These are phyloP conservation scores for Oncorhynchus kisutch DNA, from an alignment of 2,113 vertebrate species.

Conservation along the genomic window DNA sequence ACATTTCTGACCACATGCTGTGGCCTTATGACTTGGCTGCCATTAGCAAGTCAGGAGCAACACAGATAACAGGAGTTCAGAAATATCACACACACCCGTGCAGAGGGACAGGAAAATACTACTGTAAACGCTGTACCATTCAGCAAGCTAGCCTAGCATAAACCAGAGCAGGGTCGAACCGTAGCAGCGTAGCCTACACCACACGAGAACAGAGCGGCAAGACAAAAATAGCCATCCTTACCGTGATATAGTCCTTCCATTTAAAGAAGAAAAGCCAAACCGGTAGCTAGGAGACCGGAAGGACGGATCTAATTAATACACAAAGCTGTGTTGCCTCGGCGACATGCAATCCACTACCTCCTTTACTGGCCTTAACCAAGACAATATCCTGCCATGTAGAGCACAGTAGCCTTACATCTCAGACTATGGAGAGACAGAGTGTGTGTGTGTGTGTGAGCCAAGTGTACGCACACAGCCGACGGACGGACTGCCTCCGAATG, in stretches of 20 bases:
- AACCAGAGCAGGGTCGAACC: background rate
- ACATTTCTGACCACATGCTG: no score
- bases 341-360: background rate
- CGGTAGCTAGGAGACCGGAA: conserved; percentile 11
- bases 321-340: conserved; percentile 3
- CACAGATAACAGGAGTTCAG: no score
- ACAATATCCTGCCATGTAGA: background rate
- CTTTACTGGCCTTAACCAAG: background rate
- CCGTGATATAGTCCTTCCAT: conserved; percentile 70
- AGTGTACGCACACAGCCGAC: background rate
- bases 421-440: background rate
- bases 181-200: background rate
- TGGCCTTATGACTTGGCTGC: no score
- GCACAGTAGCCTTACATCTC: conserved; percentile 32
- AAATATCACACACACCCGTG: background rate
- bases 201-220: background rate
- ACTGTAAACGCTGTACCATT: background rate
- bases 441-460: no score
- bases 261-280: conserved; percentile 33
- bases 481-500: background rate
- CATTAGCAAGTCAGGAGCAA: no score
- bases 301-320: background rate
- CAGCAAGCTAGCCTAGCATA: background rate
- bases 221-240: conserved; percentile 36
- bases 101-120: background rate